Evolutionary conservation across 2,888 invertebrate species (phyloP).

Genomic region (Pelosia muscerda): DNA sequence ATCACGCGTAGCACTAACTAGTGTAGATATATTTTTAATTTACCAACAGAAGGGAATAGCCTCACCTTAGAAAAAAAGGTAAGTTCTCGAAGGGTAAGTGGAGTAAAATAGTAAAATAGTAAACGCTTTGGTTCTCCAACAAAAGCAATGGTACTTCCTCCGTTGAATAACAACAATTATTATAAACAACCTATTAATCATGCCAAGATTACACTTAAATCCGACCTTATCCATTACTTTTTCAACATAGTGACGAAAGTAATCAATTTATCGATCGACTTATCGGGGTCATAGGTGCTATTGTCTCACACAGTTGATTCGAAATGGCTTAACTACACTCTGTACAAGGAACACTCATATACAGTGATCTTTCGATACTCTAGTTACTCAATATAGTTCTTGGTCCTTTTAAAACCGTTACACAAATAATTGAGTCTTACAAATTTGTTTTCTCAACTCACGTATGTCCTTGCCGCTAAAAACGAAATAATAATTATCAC

Average conservation of each 20-base stretch:
- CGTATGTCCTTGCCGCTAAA: constrained; percentile 14
- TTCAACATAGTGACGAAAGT: neutral
- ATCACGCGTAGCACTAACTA: too few relatives aligned
- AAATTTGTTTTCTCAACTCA: constrained; percentile 2
- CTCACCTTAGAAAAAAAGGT: too few relatives aligned
- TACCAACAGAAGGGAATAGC: too few relatives aligned
- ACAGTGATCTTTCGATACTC: neutral
- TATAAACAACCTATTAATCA: too few relatives aligned
- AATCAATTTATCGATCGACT: neutral
- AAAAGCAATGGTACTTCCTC: too few relatives aligned
- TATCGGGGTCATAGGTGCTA: neutral
- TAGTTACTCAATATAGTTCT: neutral
- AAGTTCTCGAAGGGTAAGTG: too few relatives aligned
- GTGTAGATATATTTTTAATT: too few relatives aligned
- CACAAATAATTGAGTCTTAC: constrained; percentile 2
- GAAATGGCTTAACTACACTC: neutral
- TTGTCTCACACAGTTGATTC: constrained; percentile 1
- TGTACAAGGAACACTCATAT: neutral
- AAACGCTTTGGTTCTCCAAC: too few relatives aligned
- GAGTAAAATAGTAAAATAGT: too few relatives aligned
- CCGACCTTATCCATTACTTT: neutral
- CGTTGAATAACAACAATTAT: too few relatives aligned
- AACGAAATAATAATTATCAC: constrained; percentile 24
- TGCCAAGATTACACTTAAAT: neutral
- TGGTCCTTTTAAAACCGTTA: neutral